Base-by-base conservation (phyloP, 2,113 vertebrate genomes). In the Boulengeromyrus knoepffleri region DNA sequence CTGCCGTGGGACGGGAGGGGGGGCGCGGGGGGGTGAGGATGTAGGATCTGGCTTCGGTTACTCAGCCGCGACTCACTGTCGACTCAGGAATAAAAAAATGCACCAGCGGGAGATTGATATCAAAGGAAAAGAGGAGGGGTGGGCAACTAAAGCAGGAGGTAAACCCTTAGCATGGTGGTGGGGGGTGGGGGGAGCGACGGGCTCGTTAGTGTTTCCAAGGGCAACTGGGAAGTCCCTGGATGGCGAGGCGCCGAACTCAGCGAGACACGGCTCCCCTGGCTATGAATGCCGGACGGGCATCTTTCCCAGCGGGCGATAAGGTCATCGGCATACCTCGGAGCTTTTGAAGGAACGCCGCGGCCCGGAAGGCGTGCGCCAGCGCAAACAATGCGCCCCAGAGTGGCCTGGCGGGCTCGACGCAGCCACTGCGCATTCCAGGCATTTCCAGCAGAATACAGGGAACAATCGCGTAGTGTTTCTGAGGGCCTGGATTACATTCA, bases 401-500 rank as follows among this genome's bases (percentile, higher is more conserved):
- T 42, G 27, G 86, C 27, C 88, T 42, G 42, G 85, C 85, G 3
- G 85, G 50, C 85, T 39, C 15, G 47, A 31, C n/a, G 49, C 27
- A n/a, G 49, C 49, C 88, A 42, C 70, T 12, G 15, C 49, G 50
- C 88, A 89, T 89, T 89, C 74, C 88, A 39, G 27, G 19, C 66
- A 84, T 89, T 84, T 89, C 24, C 88, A 53, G 42, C 45, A 84
- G 88, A 84, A 89, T 88, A 87, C 62, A 21, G 10, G 42, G 53
- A 86, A 90, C 53, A 90, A 90, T 85, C 13, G 24, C 56, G 46
- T 17, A 90, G 52, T 90, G 80, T 90, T 85, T 39, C 47, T 24
- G 4, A 58, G 88, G 58, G 49, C 70, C 88, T 10, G 62, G 70
- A 80, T 89, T 89, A 89, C 66, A 39, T 70, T 80, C 47, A 70